Evolutionary conservation across 2,888 invertebrate species (phyloP).

Genomic region (Globia sparganii): DNA sequence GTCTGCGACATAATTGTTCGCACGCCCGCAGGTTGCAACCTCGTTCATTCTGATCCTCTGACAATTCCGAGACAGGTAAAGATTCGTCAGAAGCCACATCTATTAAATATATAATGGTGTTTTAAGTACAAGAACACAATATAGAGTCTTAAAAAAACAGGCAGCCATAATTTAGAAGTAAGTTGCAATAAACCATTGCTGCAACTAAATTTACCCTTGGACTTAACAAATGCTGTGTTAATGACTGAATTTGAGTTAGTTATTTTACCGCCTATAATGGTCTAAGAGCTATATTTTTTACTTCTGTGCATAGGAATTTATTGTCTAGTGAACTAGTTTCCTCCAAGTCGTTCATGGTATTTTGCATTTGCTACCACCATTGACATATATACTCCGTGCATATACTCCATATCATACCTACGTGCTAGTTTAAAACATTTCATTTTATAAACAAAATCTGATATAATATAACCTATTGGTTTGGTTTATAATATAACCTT

Average conservation of each 20-base stretch:
- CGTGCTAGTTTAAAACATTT: not conserved
- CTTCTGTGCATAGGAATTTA: constrained; percentile 28
- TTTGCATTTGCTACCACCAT: constrained; percentile 19
- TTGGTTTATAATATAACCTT: too few relatives aligned
- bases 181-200: not conserved
- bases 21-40: constrained; percentile 13
- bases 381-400: constrained; percentile 20
- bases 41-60: not conserved
- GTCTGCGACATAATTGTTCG: constrained; percentile 30
- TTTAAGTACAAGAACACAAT: not conserved
- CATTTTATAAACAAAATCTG: not conserved
- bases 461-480: not conserved
- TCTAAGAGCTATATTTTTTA: not conserved
- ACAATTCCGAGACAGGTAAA: not conserved
- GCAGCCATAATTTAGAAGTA: not conserved
- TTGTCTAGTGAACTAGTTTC: not conserved
- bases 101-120: not conserved
- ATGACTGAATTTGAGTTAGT: not conserved
- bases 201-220: not conserved
- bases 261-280: not conserved
- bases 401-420: not conserved
- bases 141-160: not conserved
- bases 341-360: not conserved
- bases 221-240: not conserved
- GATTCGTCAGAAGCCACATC: not conserved